Percentiles rank a stretch among this genome's conserved stretches.
These are phyloP conservation scores for Meliscaeva auricollis DNA, from an alignment of 2,888 invertebrate genomes.

Conservation along the genomic window DNA sequence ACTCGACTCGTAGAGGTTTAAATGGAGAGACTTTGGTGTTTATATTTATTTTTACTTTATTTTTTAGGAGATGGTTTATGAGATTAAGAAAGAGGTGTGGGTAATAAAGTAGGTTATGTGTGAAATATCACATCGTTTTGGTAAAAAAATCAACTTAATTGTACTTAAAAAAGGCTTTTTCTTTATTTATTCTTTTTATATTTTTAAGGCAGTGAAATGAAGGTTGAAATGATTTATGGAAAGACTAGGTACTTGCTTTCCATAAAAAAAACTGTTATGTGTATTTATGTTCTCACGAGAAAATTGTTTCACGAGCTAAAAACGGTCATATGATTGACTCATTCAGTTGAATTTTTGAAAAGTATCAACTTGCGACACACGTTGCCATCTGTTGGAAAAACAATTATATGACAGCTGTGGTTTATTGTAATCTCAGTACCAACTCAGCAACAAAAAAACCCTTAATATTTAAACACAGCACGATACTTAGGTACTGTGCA, in stretches of 20 bases:
- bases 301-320: background rate
- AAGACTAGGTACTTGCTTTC: background rate
- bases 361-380: too few relatives aligned
- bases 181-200: background rate
- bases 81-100: constrained; percentile 69
- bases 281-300: background rate
- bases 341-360: too few relatives aligned
- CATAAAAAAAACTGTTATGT: background rate
- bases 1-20: background rate
- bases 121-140: constrained; percentile 72
- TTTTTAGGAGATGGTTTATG: constrained; percentile 44
- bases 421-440: too few relatives aligned
- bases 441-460: too few relatives aligned
- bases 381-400: too few relatives aligned
- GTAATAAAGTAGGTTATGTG: constrained; percentile 73
- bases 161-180: constrained; percentile 25
- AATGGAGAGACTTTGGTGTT: constrained; percentile 6
- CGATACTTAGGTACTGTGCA: too few relatives aligned
- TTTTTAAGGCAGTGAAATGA: background rate
- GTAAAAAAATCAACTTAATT: constrained; percentile 68
- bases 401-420: too few relatives aligned
- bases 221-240: background rate
- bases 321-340: too few relatives aligned
- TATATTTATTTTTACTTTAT: background rate
- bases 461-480: too few relatives aligned